Percentiles rank a stretch among this genome's conserved stretches.
phyloP scores from a whole-genome alignment of 2,888 invertebrate genomes.

The Abscondita cerata region DNA sequence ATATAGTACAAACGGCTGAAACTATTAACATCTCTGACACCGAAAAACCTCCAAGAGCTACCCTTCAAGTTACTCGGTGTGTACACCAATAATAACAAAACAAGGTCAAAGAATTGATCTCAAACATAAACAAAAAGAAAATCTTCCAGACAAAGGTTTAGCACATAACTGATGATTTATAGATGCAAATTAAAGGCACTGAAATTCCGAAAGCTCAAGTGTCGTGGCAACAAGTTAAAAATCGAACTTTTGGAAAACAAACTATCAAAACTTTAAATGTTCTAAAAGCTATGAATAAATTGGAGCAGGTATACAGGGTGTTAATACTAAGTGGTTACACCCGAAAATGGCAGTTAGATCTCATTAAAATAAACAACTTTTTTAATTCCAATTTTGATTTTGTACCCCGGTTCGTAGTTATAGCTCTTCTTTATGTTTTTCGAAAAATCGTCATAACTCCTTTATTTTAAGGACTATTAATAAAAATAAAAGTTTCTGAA shows the following conservation, averaged over 20 bases:
- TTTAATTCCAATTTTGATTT: too few relatives aligned
- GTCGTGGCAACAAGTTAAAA: neutral
- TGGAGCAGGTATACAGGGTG: conserved; percentile 76
- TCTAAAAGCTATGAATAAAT: conserved; percentile 74
- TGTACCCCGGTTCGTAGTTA: too few relatives aligned
- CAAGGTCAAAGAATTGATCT: neutral
- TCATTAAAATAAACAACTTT: too few relatives aligned
- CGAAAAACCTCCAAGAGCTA: too few relatives aligned
- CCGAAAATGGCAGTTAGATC: too few relatives aligned
- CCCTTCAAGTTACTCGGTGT: neutral
- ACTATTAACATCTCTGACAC: too few relatives aligned
- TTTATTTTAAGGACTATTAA: too few relatives aligned
- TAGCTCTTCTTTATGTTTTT: too few relatives aligned
- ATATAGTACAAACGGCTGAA: too few relatives aligned
- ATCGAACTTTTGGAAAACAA: conserved; percentile 63
- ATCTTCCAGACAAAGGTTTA: conserved; percentile 71
- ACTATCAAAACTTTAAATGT: conserved; percentile 71
- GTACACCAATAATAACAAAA: neutral
- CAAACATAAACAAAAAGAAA: neutral
- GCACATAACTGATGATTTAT: conserved; percentile 59
- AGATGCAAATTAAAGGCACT: conserved; percentile 56
- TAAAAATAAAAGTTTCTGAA: too few relatives aligned
- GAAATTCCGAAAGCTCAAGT: neutral
- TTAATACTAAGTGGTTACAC: too few relatives aligned
- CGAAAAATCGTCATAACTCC: too few relatives aligned